Evolutionary conservation across 2,888 invertebrate species (phyloP), one percentile per base, ranked within the genome.

Genomic region (Hofmannophila pseudospretella): DNA sequence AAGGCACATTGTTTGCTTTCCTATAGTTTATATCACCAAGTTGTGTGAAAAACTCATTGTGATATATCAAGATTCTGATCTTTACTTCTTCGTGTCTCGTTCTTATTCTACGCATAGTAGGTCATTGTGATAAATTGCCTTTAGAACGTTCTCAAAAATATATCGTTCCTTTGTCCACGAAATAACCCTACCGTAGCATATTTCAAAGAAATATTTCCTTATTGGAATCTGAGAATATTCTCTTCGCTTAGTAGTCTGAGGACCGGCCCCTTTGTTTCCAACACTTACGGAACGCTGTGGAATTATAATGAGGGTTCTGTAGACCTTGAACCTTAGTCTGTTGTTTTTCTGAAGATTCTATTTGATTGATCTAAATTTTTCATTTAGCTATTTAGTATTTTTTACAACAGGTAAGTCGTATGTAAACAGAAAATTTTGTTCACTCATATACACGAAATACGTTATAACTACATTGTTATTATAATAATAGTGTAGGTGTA

Each of bases 181-280:
- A 20, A 30, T 25, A 14, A 14, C 12, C 32, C 30, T 28, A 36
- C 30, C 42, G 26, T 47, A 44, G 49, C 45, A 39, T 32, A 39
- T 46, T 58, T 60, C 57, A 51, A 46, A 52, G 55, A 58, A 60
- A 51, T 49, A 51, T 54, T 52, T 52, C 34, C 32, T 38, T 41
- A 36, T 42, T 35, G 16, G 42, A 46, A 56, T 54, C 52, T 50
- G 44, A 45, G 44, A 49, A 51, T 49, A 52, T 54, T 53, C 44
- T 44, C 34, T 54, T 53, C 44, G 42, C 34, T 51, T 41, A 44
- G 33, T 45, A 39, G 43, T 31, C 32, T 14, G 14, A 35, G 29
- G 46, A 34, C 41, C 57, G 54, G 47, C 38, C 34, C 48, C 52
- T 58, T 62, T 62, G 54, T 58, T 51, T 44, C 38, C 37, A 43